Percentiles rank a stretch among this genome's conserved stretches.
Evolutionary conservation across 2,888 invertebrate genomes (phyloP).

Genomic region (Eutolmus rufibarbis): DNA sequence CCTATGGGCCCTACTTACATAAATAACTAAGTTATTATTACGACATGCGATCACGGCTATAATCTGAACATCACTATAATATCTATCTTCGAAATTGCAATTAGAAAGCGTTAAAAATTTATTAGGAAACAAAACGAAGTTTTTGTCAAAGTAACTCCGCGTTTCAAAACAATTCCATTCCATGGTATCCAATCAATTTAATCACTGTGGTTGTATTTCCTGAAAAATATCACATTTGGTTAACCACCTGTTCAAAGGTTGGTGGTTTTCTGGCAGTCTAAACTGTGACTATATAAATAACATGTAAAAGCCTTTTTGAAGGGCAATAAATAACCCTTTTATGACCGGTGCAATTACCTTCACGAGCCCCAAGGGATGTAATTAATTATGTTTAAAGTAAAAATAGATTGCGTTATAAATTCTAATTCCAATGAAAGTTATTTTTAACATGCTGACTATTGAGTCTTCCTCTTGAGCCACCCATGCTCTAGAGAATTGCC

Average conservation of each 20-base stretch:
- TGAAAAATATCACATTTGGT: background rate
- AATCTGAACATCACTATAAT: no score
- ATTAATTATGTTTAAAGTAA: background rate
- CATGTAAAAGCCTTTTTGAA: background rate
- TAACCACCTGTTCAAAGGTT: background rate
- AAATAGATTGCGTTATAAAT: background rate
- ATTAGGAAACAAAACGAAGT: no score
- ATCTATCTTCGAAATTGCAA: no score
- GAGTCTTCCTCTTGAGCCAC: background rate
- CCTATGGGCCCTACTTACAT: no score
- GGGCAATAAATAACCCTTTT: background rate
- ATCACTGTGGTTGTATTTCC: no score
- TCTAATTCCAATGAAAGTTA: background rate
- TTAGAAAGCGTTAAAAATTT: no score
- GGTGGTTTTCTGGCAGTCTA: background rate
- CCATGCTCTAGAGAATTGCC: background rate
- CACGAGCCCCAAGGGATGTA: background rate
- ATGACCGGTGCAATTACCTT: background rate
- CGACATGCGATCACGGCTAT: no score
- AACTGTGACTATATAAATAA: background rate
- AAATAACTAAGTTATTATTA: no score
- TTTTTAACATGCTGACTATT: background rate
- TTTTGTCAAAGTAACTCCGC: no score
- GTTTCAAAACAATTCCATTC: no score
- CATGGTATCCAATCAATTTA: no score